phyloP scores from a whole-genome alignment of 2,797 vertebrate genomes.

The Leuciscus waleckii region DNA sequence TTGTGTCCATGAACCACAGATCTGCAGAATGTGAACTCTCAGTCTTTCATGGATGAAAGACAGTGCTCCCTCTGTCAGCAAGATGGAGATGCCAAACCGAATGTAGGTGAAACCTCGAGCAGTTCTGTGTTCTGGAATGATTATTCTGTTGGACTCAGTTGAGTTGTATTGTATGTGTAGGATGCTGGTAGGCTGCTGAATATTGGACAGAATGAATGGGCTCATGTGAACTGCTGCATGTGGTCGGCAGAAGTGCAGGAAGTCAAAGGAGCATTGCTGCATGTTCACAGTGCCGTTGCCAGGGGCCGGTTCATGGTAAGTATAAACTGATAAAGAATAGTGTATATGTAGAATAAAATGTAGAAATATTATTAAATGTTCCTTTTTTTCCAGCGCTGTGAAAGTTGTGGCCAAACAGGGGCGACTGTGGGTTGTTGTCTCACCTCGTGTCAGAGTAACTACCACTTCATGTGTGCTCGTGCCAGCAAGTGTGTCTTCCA shows the following conservation, averaged over 20 bases:
- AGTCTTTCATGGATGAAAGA: conserved; percentile 74
- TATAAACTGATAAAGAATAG: background rate
- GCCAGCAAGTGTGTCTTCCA: conserved; percentile 88
- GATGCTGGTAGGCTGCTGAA: conserved; percentile 89
- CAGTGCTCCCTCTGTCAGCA: conserved; percentile 90
- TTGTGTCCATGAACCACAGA: conserved; percentile 29
- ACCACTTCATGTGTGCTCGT: conserved; percentile 96
- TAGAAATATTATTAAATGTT: background rate
- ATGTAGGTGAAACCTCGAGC: conserved; percentile 73
- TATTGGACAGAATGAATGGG: conserved; percentile 94
- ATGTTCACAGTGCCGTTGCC: conserved; percentile 90
- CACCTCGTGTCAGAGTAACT: conserved; percentile 90
- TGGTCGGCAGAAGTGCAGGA: conserved; percentile 97
- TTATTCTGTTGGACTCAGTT: background rate
- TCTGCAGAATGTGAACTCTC: conserved; percentile 3
- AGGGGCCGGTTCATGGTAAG: conserved; percentile 90
- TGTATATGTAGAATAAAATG: background rate
- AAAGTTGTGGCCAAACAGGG: conserved; percentile 87
- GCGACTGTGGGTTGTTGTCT: conserved; percentile 94
- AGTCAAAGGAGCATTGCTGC: conserved; percentile 86
- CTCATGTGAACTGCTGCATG: conserved; percentile 92
- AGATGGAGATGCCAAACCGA: conserved; percentile 83
- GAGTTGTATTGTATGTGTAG: conserved; percentile 65
- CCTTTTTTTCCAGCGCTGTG: conserved; percentile 83
- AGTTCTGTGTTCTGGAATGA: background rate